A percentile compares a stretch with the other conserved stretches of the same genome.
Conservation (phyloP, 2,888 invertebrate species). For the Pyrochroa serraticornis region DNA sequence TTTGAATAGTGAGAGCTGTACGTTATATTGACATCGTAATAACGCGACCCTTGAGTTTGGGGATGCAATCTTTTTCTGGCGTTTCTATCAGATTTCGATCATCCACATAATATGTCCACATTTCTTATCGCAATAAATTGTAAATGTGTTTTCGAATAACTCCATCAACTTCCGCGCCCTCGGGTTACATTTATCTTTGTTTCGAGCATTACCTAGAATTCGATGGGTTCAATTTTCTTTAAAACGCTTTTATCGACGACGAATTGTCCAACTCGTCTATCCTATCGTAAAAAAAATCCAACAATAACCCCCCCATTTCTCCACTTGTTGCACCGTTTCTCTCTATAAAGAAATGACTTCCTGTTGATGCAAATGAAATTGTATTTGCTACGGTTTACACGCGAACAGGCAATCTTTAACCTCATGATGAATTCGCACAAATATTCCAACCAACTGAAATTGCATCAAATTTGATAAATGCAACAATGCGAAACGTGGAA, state of each 20-base stretch:
- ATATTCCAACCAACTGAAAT: too few relatives aligned
- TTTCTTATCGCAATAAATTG: slow-evolving; percentile 28
- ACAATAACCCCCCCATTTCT: slow-evolving; percentile 9
- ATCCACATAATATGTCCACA: slow-evolving; percentile 26
- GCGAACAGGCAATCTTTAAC: too few relatives aligned
- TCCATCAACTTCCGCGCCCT: slow-evolving; percentile 18
- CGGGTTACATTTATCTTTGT: slow-evolving; percentile 10
- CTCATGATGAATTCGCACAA: too few relatives aligned
- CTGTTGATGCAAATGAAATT: too few relatives aligned
- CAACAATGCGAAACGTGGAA: too few relatives aligned
- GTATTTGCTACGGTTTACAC: too few relatives aligned
- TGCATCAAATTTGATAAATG: too few relatives aligned
- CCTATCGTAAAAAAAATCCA: slow-evolving; percentile 4
- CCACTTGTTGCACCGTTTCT: slow-evolving; percentile 9
- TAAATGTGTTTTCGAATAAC: slow-evolving; percentile 22
- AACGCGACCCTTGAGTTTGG: slow-evolving; percentile 12
- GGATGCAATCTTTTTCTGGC: slow-evolving; percentile 18
- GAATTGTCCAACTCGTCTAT: slow-evolving; percentile 3
- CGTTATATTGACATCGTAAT: slow-evolving; percentile 27
- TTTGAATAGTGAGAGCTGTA: slow-evolving; percentile 25
- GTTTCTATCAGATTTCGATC: slow-evolving; percentile 25
- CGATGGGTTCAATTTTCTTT: slow-evolving; percentile 18
- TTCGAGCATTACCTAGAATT: slow-evolving; percentile 10
- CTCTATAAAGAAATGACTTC: too few relatives aligned
- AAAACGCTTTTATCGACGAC: slow-evolving; percentile 14